Evolutionary conservation across 2,797 vertebrate species (phyloP), one percentile per base, ranked within the genome.

Genomic region (Somateria mollissima): DNA sequence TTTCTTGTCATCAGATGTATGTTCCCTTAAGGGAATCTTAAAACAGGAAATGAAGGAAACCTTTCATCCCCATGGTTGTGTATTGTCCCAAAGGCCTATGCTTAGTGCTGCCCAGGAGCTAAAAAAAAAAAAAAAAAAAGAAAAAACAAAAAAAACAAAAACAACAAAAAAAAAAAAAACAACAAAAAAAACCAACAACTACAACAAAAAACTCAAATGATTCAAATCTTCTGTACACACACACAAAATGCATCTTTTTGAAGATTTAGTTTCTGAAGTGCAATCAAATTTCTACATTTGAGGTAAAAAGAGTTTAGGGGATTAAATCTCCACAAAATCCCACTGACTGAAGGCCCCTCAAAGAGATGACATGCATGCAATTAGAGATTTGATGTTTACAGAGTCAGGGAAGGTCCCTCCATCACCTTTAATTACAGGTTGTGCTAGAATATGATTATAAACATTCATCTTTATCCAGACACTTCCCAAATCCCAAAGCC

Each of bases 21-120:
- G 20, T 70, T 82, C 28, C 81, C 84, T 34, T 45, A 25, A 73
- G 84, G 84, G 32, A 65, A 67, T 41, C 67, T 67, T 84, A 53
- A 60, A 84, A 76, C 39, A 80, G 74, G 71, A 95, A 96, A 94
- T 64, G 12, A 73, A 92, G 43, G 53, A 17, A 92, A 11, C 5
- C 45, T 97, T 95, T 96, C 78, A 90, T 89, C 36, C 45, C 24
- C 60, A 2, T 64, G 22, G 51, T 17, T 32, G n/a, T 53, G 6
- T 34, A 41, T 78, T 8, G 0, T 57, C 56, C 53, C 64, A 89
- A 37, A 84, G 45, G 18, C 34, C 60, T 64, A 13, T 49, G 28
- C 57, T 92, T 54, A 80, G 20, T 30, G 13, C 47, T 95, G 36
- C 47, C 87, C 53, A 82, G 74, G 30, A 95, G 58, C 69, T 72